Evolutionary conservation across 2,797 vertebrate genomes (phyloP), one percentile per base, ranked within the genome.

Genomic region (Oreortyx pictus): DNA sequence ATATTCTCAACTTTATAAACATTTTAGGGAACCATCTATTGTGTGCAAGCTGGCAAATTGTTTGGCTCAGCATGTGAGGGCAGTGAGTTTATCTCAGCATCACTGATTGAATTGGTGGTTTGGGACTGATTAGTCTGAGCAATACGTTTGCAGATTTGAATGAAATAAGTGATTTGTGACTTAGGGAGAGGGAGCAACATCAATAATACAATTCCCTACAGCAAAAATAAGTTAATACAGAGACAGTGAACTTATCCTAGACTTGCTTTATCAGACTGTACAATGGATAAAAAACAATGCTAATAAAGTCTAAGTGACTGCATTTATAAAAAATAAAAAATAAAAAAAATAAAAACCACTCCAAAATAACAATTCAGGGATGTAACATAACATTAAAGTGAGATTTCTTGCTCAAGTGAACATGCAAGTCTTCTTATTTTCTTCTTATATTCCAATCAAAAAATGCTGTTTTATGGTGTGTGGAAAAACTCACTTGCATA

Each of bases 161-260:
- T 57, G 14, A 88, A 95, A 71, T 72, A 95, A 94, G 41, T 90
- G 59, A 96, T 92, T 96, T 93, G 78, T 88, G 77, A 90, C 37
- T 87, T 70, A 25, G 43, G 43, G 33, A 95, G 70, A 90, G 20
- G 31, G 52, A 78, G 62, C 22, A 62, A 82, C 61, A 94, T 79
- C 65, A 83, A 88, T 88, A 96, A 92, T 54, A 43, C 19, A 82
- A 91, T 87, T 89, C 65, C 44, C 56, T n/a, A 52, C 11, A 90
- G 56, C n/a, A 86, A 88, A 94, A 92, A n/a, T 29, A 83, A 91
- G 60, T 61, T 74, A 91, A 68, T 52, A 57, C 3, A 71, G n/a
- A 93, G 31, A 5, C 17, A 60, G 22, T 62, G 37, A 72, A 78
- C 22, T 82, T 93, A 82, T 50, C n/a, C 17, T 67, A 31, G 37